These are phyloP conservation scores for Cromileptes altivelis DNA, from an alignment of 2,113 vertebrate species.

Conservation along the genomic window DNA sequence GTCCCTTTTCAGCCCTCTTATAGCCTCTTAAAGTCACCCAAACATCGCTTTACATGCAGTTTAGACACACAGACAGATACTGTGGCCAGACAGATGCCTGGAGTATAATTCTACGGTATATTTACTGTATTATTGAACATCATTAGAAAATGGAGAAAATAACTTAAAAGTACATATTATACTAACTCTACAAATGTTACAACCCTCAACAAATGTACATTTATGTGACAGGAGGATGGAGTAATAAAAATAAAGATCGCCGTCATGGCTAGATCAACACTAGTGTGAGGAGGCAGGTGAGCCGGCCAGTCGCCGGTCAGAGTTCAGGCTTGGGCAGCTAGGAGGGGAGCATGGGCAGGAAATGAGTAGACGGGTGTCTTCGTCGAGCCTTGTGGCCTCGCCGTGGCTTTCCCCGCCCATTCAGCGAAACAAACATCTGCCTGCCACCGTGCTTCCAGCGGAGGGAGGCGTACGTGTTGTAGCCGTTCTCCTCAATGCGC, in stretches of 20 bases:
- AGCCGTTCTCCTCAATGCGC: conserved; percentile 95
- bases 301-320: conserved; percentile 38
- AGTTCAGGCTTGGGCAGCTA: conserved; percentile 75
- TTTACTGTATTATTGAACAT: conserved; percentile 68
- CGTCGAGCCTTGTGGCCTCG: conserved; percentile 86
- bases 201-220: conserved; percentile 81
- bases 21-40: conserved; percentile 12
- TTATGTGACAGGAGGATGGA: conserved; percentile 67
- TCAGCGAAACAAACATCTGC: conserved; percentile 94
- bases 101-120: conserved; percentile 46
- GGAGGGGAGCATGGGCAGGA: conserved; percentile 92
- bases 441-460: conserved; percentile 89
- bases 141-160: conserved; percentile 77
- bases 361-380: conserved; percentile 93
- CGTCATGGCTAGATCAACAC: conserved; percentile 36
- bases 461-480: conserved; percentile 93
- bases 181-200: conserved; percentile 75
- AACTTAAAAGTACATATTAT: conserved; percentile 83
- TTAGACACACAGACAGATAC: conserved; percentile 28
- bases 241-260: conserved; percentile 62
- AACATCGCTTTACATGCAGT: conserved; percentile 23
- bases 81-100: conserved; percentile 40
- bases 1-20: conserved; percentile 32
- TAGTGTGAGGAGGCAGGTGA: conserved; percentile 31
- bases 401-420: conserved; percentile 86